Evolutionary conservation across 2,797 vertebrate species (phyloP), one percentile per base, ranked within the genome.

Genomic region (Apodemus agrarius): DNA sequence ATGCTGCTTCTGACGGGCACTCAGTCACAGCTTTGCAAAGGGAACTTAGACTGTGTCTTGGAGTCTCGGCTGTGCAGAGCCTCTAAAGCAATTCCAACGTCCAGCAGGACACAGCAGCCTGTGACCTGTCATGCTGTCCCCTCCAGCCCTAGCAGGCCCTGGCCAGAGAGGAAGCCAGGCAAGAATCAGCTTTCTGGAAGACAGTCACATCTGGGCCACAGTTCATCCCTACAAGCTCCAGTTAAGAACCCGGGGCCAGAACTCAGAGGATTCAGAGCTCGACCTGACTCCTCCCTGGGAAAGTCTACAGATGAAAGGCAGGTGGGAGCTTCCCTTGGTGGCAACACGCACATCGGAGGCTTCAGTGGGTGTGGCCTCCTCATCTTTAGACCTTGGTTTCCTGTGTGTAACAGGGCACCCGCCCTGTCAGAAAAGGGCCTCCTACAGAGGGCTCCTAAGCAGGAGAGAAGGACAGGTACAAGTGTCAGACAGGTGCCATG

Each of bases 261-360:
- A 52, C 46, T 54, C 21, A 69, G 65, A 69, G 46, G 14, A 88
- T 16, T 54, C 67, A 57, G 49, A 74, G 49, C 14, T 34, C 9
- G 4, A 26, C 49, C 7, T 67, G 46, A 22, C 84, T 69, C 63
- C 63, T 46, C 84, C 63, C 40, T 67, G 40, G 40, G 61, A 84
- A 65, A 84, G 84, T 17, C 84, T 72, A 37, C 84, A 37, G 63
- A n/a, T 9, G 31, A 61, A n/a, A 89, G 37, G 43, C 31, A 3
- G 0, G 9, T 46, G 21, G 67, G 61, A 89, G 83, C 40, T 26
- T 16, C 21, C 24, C 10, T 12, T 31, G 49, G 34, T 6, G 52
- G 21, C 11, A 26, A 29, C 12, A 13, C 0, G 0, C 49, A 11
- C 67, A 31, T 4, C 6, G 1, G 17, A 12, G 21, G 14, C 67